These are phyloP conservation scores for Oceanites oceanicus DNA, from an alignment of 2,113 vertebrate genomes.

Conservation along the genomic window DNA sequence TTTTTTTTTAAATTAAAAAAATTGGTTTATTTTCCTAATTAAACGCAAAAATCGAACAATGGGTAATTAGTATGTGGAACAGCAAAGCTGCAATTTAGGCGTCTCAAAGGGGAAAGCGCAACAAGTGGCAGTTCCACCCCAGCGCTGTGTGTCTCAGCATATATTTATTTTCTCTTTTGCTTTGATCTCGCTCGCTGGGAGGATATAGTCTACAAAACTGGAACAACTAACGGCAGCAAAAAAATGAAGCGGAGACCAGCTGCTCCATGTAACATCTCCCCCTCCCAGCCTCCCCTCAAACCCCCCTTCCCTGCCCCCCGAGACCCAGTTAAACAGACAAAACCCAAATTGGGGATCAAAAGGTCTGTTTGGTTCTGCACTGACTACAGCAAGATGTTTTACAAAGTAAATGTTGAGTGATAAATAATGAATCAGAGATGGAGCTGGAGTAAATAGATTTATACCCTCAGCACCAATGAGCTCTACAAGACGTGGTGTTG, in stretches of 20 bases:
- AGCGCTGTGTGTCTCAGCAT: not conserved
- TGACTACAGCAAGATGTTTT: not conserved
- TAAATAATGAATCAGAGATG: conserved; percentile 2
- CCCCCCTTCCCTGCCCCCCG: not conserved
- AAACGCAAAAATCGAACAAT: conserved; percentile 20
- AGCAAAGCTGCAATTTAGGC: conserved; percentile 34
- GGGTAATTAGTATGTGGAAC: conserved; percentile 26
- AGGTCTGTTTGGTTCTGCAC: not conserved
- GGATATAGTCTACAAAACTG: not conserved
- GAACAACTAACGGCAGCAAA: not conserved
- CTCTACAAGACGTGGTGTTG: rapidly evolving
- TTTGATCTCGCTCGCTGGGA: not conserved
- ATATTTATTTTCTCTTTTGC: not conserved
- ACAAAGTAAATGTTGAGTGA: not conserved
- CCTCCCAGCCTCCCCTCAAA: not conserved
- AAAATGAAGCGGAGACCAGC: not conserved
- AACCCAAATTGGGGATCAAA: not conserved
- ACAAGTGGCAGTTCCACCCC: conserved; percentile 16
- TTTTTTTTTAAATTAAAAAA: not conserved
- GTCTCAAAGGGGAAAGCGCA: conserved; percentile 12
- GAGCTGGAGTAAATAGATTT: not conserved
- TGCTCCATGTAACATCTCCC: not conserved
- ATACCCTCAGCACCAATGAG: not conserved
- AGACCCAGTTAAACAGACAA: not conserved
- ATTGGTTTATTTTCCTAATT: not conserved